phyloP scores from a whole-genome alignment of 2,888 invertebrate species.

The Kuschelorhynchus macadamiae region DNA sequence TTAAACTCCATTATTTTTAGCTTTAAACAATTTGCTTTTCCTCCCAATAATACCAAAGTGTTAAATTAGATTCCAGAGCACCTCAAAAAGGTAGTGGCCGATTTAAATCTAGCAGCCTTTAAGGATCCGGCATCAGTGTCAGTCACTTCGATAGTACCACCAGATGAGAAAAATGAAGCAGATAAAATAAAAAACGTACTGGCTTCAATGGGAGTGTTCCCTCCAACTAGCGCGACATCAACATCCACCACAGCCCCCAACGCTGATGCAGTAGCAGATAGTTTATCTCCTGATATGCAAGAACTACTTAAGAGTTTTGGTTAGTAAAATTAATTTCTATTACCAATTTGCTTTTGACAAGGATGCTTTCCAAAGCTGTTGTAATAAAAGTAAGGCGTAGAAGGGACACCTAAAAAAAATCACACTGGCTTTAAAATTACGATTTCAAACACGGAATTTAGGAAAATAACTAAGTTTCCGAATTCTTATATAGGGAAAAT shows the following conservation, averaged over 20 bases:
- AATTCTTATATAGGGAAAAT: no score
- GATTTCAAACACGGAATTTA: no score
- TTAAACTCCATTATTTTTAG: no score
- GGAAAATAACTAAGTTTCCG: no score
- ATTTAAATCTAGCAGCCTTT: slow-evolving; percentile 56
- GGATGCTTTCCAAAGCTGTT: no score
- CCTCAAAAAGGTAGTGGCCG: slow-evolving; percentile 58
- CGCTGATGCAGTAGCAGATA: slow-evolving; percentile 64
- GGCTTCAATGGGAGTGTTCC: slow-evolving; percentile 67
- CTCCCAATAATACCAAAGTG: no score
- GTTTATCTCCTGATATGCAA: slow-evolving; percentile 67
- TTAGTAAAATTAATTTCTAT: slow-evolving; percentile 57
- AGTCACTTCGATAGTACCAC: slow-evolving; percentile 19
- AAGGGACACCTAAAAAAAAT: no score
- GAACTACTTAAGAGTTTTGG: slow-evolving; percentile 69
- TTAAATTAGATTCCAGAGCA: slow-evolving; percentile 58
- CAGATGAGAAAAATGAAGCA: slow-evolving; percentile 44
- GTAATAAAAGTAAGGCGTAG: no score
- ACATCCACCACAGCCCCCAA: slow-evolving; percentile 60
- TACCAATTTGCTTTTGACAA: no score
- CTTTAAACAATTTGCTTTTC: no score
- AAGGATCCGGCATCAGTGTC: slow-evolving; percentile 28
- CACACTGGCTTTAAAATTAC: no score
- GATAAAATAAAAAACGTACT: slow-evolving; percentile 64
- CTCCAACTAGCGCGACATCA: slow-evolving; percentile 31